Conservation (phyloP, 2,797 vertebrate species). For the Dendrocincla fuliginosa region DNA sequence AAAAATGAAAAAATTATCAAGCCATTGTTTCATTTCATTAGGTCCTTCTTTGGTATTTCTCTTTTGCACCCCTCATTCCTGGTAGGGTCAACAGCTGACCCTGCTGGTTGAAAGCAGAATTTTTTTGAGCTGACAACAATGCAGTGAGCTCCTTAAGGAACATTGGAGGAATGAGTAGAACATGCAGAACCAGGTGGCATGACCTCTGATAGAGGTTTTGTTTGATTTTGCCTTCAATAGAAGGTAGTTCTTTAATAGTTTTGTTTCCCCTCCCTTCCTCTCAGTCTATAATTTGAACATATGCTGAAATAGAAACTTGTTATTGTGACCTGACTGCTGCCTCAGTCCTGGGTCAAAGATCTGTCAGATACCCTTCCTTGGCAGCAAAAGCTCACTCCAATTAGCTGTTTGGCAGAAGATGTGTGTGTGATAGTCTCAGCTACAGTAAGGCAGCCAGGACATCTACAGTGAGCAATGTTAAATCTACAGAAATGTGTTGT, state of each 20-base stretch:
- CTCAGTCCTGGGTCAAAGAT: background rate
- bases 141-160: background rate
- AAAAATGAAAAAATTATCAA: background rate
- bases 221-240: background rate
- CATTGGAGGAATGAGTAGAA: background rate
- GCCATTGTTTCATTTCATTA: background rate
- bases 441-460: background rate
- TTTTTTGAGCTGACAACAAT: background rate
- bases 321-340: background rate
- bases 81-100: background rate
- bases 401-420: background rate
- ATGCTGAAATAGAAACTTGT: background rate
- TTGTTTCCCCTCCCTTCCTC: background rate
- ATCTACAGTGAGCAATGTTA: background rate
- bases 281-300: background rate
- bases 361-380: background rate
- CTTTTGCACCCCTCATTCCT: background rate
- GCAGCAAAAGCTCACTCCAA: background rate
- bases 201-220: background rate
- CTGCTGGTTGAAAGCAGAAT: background rate
- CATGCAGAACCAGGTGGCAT: background rate
- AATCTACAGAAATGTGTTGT: background rate
- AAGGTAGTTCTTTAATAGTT: background rate
- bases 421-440: background rate
- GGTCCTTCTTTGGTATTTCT: background rate